These are phyloP conservation scores for Andrena dorsata DNA, from an alignment of 2,888 invertebrate genomes.

Conservation along the genomic window DNA sequence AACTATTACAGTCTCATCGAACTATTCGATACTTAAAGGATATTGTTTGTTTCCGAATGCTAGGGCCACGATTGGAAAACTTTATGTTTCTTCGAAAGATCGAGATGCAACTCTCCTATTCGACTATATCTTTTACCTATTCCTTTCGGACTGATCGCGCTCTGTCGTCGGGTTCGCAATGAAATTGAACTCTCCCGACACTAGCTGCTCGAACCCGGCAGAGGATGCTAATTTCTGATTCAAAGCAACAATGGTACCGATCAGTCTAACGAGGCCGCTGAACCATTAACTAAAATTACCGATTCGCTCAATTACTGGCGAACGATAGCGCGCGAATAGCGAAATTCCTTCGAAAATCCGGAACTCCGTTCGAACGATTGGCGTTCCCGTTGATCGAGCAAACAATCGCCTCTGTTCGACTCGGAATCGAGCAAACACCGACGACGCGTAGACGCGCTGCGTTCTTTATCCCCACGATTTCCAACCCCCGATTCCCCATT, in stretches of 20 bases:
- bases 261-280: constrained; percentile 26
- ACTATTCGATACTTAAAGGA: background rate
- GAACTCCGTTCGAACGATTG: constrained; percentile 1
- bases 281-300: constrained; percentile 14
- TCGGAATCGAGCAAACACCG: constrained; percentile 3
- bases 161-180: background rate
- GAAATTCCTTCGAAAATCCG: constrained; percentile 13
- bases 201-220: constrained; percentile 18
- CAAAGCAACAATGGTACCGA: constrained; percentile 24
- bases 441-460: background rate
- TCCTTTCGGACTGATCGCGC: background rate
- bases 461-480: background rate
- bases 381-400: constrained; percentile 21
- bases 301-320: constrained; percentile 10
- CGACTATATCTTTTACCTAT: background rate
- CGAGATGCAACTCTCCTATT: background rate
- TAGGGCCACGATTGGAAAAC: constrained; percentile 5
- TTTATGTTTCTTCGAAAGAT: constrained; percentile 4
- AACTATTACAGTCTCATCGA: constrained; percentile 13
- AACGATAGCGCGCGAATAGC: constrained; percentile 5
- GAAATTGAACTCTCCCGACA: background rate
- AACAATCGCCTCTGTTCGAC: constrained; percentile 1
- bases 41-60: background rate
- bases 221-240: constrained; percentile 13
- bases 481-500: background rate